These are phyloP conservation scores for Exephanes ischioxanthus DNA, from an alignment of 2,888 invertebrate species.

Conservation along the genomic window DNA sequence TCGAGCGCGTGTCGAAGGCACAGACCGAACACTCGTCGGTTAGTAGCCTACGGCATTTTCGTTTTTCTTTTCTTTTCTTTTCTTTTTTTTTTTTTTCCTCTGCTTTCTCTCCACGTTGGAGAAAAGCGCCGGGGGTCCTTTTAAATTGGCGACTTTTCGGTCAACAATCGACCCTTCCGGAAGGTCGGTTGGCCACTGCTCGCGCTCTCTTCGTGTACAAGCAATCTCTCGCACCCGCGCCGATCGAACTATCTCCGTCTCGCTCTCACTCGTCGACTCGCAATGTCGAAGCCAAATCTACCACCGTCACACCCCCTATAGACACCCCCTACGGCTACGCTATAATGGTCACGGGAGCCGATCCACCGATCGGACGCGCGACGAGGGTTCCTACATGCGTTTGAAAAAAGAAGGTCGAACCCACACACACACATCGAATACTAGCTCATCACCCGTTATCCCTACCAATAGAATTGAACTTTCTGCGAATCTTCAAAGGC, in stretches of 20 bases:
- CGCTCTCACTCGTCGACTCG: conserved; percentile 43
- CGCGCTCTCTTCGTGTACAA: conserved; percentile 34
- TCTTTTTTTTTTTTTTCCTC: conserved; percentile 39
- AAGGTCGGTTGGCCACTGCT: conserved; percentile 76
- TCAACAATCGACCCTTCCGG: conserved; percentile 85
- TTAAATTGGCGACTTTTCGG: conserved; percentile 85
- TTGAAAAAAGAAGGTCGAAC: conserved; percentile 43
- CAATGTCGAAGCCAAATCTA: conserved; percentile 67
- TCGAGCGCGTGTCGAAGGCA: conserved; percentile 75
- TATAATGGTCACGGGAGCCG: conserved; percentile 73
- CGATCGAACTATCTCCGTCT: conserved; percentile 39
- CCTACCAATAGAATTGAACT: conserved; percentile 68
- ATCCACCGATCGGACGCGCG: conserved; percentile 75
- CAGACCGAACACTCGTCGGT: conserved; percentile 68
- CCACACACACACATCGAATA: conserved; percentile 3
- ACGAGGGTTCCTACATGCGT: conserved; percentile 55
- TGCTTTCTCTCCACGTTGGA: conserved; percentile 51
- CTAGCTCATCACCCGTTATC: conserved; percentile 58
- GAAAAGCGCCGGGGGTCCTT: conserved; percentile 77
- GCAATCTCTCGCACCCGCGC: conserved; percentile 49
- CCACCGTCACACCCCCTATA: conserved; percentile 59
- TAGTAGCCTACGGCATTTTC: conserved; percentile 74
- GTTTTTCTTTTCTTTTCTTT: conserved; percentile 48
- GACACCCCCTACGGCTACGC: conserved; percentile 72
- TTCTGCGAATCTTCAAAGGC: conserved; percentile 71